Evolutionary conservation across 2,888 invertebrate genomes (phyloP).

Genomic region (Tanytarsus gracilentus): DNA sequence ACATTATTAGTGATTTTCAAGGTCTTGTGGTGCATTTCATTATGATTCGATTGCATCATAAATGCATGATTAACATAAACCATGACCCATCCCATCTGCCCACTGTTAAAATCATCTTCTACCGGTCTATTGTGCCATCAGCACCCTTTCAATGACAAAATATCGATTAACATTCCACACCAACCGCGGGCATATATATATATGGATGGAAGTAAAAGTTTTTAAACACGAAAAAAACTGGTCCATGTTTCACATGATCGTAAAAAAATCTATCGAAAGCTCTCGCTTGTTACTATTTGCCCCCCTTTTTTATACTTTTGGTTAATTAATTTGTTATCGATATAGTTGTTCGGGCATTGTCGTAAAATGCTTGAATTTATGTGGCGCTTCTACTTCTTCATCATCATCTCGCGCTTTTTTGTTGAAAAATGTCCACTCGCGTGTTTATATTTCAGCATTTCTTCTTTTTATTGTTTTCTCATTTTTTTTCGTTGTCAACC

Average conservation of each 20-base stretch:
- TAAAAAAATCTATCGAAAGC: background rate
- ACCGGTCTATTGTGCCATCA: background rate
- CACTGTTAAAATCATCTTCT: background rate
- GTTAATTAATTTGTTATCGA: conserved; percentile 27
- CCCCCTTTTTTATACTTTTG: background rate
- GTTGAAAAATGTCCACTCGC: too few species aligned
- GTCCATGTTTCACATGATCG: conserved; percentile 2
- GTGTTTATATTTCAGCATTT: too few species aligned
- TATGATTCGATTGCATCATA: background rate
- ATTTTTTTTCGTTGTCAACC: too few species aligned
- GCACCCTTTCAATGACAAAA: conserved; percentile 15
- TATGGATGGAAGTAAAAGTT: background rate
- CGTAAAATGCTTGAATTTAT: conserved; percentile 18
- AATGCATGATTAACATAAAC: too few species aligned
- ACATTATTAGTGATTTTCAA: background rate
- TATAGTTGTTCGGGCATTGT: conserved; percentile 4
- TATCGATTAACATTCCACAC: conserved; percentile 13
- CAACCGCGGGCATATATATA: background rate
- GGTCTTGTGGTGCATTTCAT: background rate
- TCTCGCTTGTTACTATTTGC: conserved; percentile 6
- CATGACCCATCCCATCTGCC: too few species aligned
- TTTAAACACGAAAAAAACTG: conserved; percentile 11
- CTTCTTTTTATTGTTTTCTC: too few species aligned
- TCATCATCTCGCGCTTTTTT: too few species aligned
- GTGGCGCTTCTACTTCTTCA: conserved; percentile 22